These are phyloP conservation scores for Apoda limacodes DNA, from an alignment of 2,888 invertebrate species.

Conservation along the genomic window DNA sequence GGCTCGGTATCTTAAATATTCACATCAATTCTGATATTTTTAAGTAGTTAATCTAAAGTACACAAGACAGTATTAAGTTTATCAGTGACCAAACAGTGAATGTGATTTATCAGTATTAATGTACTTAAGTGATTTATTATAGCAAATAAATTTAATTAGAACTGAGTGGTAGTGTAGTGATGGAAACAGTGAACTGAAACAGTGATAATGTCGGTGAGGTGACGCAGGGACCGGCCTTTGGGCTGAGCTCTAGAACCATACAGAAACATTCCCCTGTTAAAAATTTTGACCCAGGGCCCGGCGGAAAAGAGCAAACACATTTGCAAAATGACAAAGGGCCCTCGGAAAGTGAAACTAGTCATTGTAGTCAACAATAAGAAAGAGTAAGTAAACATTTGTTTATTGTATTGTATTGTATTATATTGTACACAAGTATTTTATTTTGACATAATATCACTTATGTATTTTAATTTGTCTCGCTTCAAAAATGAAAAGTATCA, in stretches of 20 bases:
- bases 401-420: too few relatives aligned
- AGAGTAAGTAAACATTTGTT: constrained; percentile 50
- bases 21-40: too few relatives aligned
- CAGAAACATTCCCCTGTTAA: constrained; percentile 64
- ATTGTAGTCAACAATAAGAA: constrained; percentile 71
- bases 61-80: constrained; percentile 25
- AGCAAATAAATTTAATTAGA: constrained; percentile 12
- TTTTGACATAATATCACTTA: too few relatives aligned
- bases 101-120: constrained; percentile 39
- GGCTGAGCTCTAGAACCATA: constrained; percentile 40
- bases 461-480: too few relatives aligned
- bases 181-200: constrained; percentile 31
- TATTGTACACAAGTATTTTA: too few relatives aligned
- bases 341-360: constrained; percentile 70
- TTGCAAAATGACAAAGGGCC: constrained; percentile 71
- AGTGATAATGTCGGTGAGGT: constrained; percentile 53
- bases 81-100: constrained; percentile 31
- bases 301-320: constrained; percentile 51
- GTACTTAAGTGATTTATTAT: constrained; percentile 31
- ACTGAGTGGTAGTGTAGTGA: constrained; percentile 42
- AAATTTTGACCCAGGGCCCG: constrained; percentile 64
- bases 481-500: too few relatives aligned
- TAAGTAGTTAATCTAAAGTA: too few relatives aligned
- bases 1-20: too few relatives aligned
- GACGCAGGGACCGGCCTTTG: constrained; percentile 36